Base-by-base conservation (phyloP, 2,888 invertebrate genomes). In the Sepioteuthis lessoniana region DNA sequence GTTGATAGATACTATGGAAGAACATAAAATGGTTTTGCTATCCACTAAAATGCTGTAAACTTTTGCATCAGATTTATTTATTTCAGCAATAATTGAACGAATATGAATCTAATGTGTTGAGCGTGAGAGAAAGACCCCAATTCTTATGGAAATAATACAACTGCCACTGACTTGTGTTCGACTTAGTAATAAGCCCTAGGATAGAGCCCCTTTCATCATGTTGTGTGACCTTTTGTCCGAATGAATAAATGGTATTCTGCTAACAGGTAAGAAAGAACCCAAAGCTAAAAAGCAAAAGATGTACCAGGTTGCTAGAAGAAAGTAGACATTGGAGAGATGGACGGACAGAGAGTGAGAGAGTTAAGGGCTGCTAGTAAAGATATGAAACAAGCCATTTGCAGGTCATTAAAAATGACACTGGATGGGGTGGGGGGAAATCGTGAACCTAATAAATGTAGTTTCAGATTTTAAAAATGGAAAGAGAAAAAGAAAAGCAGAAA, bases 361-460 rank as follows among this genome's bases (percentile, higher is more conserved):
- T n/a, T n/a, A n/a, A 76, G 76, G 19, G 7, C 19, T 5, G 5
- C 19, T 28, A 28, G 60, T 0, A 10, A 76, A 31, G 10, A 13
- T 19, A 76, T 10, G n/a, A 8, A 10, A n/a, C 16, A 31, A 13
- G 16, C 10, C 1, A 76, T n/a, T 31, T 7, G 8, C 8, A 13
- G n/a, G 8, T 10, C 0, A 4, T 7, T 25, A n/a, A 76, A 13
- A n/a, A 76, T n/a, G 8, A 8, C 0, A 1, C 16, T 8, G 25
- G 3, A 0, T 0, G 60, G 7, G 31, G 2, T 4, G 28, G 25
- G 8, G 21, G 28, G 8, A 25, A 5, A 28, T 3, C 0, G 8
- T 5, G 8, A 50, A 13, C 5, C 50, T 50, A 50, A 50, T 50
- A 50, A 21, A 50, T 50, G 25, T 16, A 50, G 16, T 50, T 10